Evolutionary conservation across 2,888 invertebrate genomes (phyloP).

Genomic region (Eupithecia tripunctaria): DNA sequence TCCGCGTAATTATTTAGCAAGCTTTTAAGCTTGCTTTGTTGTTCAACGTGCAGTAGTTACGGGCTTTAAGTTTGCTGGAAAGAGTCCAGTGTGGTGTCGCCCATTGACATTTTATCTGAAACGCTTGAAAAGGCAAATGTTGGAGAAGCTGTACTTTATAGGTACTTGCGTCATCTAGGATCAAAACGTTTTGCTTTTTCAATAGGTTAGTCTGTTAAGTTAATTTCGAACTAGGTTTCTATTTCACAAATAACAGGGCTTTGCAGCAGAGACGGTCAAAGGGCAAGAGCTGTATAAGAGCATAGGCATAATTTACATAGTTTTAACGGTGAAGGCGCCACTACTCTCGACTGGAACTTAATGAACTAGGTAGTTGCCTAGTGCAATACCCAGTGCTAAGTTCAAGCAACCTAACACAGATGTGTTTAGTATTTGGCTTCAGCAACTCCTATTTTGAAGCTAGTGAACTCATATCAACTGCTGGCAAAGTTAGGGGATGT

Average conservation of each 20-base stretch:
- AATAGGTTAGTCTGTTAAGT: not conserved
- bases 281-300: no score
- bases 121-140: no score
- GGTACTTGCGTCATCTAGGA: not conserved
- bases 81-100: not conserved
- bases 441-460: constrained; percentile 1
- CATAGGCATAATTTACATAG: no score
- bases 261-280: not conserved
- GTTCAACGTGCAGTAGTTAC: not conserved
- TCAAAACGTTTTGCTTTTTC: not conserved
- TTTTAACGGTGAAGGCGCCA: not conserved
- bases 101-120: not conserved
- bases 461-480: constrained; percentile 3
- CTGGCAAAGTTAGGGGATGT: constrained; percentile 1
- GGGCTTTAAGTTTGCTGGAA: not conserved
- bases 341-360: not conserved
- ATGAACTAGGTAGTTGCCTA: constrained; percentile 5
- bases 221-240: not conserved
- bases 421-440: constrained; percentile 24
- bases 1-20: constrained; percentile 16
- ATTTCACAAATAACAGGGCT: not conserved
- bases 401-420: constrained; percentile 21
- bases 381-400: constrained; percentile 4
- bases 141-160: no score
- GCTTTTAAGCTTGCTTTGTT: constrained; percentile 1